A percentile compares a stretch with the other conserved stretches of the same genome.
These are phyloP conservation scores for Dinocampus coccinellae DNA, from an alignment of 2,888 invertebrate genomes.

Conservation along the genomic window DNA sequence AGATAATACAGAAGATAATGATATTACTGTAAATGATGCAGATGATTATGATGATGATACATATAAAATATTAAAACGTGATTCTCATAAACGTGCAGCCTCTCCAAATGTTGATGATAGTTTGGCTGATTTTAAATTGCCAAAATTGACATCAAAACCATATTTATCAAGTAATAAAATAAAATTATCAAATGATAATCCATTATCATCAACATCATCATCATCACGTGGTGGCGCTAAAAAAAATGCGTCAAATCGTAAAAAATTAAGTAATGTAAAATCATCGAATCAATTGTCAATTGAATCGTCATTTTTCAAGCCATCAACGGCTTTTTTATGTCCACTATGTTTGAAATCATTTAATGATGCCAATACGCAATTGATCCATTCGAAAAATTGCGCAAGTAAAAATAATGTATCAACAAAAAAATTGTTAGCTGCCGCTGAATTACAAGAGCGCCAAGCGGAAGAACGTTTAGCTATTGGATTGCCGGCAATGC, in stretches of 20 bases:
- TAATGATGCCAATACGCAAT: constrained; percentile 51
- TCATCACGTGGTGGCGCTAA: constrained; percentile 31
- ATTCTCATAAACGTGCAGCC: background rate
- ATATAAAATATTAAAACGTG: background rate
- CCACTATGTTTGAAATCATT: constrained; percentile 65
- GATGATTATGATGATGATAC: background rate
- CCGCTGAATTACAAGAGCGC: constrained; percentile 65
- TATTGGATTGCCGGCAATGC: constrained; percentile 66
- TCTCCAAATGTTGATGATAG: constrained; percentile 52
- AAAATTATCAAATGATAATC: constrained; percentile 41
- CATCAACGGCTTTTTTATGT: constrained; percentile 53
- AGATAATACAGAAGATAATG: background rate
- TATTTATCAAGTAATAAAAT: constrained; percentile 26
- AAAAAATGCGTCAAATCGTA: constrained; percentile 23
- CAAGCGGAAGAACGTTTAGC: constrained; percentile 66
- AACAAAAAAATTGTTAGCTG: constrained; percentile 63
- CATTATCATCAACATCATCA: constrained; percentile 40
- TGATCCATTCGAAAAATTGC: constrained; percentile 66
- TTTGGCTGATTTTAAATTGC: constrained; percentile 61
- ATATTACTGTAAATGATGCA: too few species aligned
- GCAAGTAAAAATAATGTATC: constrained; percentile 65
- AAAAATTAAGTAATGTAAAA: constrained; percentile 32
- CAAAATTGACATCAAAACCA: constrained; percentile 39
- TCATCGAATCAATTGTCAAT: constrained; percentile 52
- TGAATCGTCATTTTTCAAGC: constrained; percentile 60